Evolutionary conservation across 2,797 vertebrate species (phyloP).

Genomic region (Centropyge bicolor): DNA sequence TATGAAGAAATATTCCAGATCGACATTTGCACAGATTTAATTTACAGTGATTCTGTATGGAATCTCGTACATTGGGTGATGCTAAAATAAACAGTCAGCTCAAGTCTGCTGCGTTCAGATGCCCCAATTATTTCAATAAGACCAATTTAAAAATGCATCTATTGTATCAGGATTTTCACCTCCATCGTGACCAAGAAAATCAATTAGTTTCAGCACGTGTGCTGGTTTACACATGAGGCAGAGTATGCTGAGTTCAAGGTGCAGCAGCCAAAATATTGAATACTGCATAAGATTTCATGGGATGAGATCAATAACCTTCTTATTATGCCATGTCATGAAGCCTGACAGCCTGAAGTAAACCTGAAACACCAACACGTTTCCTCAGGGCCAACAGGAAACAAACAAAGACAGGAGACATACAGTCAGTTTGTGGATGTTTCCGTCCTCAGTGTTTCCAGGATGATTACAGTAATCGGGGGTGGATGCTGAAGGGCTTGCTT

Average conservation of each 20-base stretch:
- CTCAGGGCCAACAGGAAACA: conserved; percentile 4
- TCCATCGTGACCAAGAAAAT: conserved; percentile 27
- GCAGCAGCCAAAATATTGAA: conserved; percentile 56
- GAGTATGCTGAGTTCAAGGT: conserved; percentile 43
- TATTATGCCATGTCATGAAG: conserved; percentile 52
- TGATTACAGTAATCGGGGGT: conserved; percentile 6
- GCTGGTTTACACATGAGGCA: conserved; percentile 46
- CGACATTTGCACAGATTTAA: conserved; percentile 32
- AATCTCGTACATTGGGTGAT: background rate
- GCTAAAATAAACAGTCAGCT: conserved; percentile 16
- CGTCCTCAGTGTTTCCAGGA: conserved; percentile 6
- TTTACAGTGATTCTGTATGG: conserved; percentile 4
- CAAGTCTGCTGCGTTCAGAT: background rate
- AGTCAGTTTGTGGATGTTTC: conserved; percentile 23
- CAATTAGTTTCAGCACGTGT: conserved; percentile 19
- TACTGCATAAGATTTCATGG: conserved; percentile 52
- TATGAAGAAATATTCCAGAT: conserved; percentile 58
- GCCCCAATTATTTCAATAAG: conserved; percentile 5
- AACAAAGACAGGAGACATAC: background rate
- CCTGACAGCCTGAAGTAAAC: conserved; percentile 38
- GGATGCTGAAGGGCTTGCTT: background rate
- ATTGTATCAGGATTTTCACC: conserved; percentile 20
- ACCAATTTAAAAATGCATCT: conserved; percentile 18
- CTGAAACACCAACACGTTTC: conserved; percentile 17
- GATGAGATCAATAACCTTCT: conserved; percentile 62